phyloP scores from a whole-genome alignment of 2,113 vertebrate species.

The Cyphomyrus plagiostoma region DNA sequence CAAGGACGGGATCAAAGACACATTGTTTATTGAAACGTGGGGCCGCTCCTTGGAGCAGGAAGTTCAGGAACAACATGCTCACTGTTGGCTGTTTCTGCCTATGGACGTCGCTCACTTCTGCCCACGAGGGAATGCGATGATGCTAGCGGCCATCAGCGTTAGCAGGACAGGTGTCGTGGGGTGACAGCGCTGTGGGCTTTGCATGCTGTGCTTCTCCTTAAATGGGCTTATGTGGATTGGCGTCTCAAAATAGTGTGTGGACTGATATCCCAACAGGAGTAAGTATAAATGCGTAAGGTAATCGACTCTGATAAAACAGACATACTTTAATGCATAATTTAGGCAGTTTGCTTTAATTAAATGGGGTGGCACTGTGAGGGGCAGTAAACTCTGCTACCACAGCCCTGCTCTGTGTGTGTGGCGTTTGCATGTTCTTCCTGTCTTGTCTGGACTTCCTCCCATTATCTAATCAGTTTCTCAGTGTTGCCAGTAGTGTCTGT shows the following conservation, averaged over 20 bases:
- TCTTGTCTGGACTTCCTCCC: neutral
- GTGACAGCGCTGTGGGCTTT: neutral
- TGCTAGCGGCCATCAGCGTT: neutral
- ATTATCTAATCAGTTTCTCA: neutral
- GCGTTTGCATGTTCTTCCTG: neutral
- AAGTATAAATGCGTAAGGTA: neutral
- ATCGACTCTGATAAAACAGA: neutral
- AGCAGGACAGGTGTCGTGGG: neutral
- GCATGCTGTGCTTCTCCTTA: neutral
- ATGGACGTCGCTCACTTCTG: neutral
- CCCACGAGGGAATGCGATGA: neutral
- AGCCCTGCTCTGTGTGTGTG: neutral
- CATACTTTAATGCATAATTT: neutral
- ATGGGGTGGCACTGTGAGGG: neutral
- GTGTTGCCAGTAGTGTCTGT: neutral
- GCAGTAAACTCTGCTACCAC: neutral
- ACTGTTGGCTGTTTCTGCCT: neutral
- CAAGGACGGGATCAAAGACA: neutral
- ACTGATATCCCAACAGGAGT: neutral
- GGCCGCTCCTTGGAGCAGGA: neutral
- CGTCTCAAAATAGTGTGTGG: neutral
- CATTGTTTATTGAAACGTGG: neutral
- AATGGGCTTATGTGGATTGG: neutral
- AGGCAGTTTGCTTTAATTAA: neutral
- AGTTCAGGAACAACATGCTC: neutral